Base-by-base conservation (phyloP, 2,888 invertebrate species). In the Hyposoter didymator region DNA sequence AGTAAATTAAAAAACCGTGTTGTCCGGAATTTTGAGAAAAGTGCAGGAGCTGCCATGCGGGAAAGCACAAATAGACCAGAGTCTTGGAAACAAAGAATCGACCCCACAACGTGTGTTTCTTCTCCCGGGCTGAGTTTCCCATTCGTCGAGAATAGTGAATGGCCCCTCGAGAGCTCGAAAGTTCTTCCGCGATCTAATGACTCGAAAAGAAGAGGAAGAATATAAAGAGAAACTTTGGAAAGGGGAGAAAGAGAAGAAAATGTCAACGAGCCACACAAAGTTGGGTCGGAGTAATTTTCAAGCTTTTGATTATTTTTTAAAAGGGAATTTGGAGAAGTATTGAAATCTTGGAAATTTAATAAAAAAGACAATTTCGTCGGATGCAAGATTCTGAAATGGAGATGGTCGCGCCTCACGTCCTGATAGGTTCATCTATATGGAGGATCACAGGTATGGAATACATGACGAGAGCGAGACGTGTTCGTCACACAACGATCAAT, bases 31-130 rank as follows among this genome's bases (percentile, higher is more conserved):
- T 14, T 59, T 28, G 12, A 5, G 39, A 66, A 19, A 39, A 39
- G 19, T n/a, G 39, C 66, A 66, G 6, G 8, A 17, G 0, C 17
- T 17, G 8, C 59, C 12, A 28, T 62, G 86, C 80, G 67, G 89
- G 90, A 91, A 92, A 89, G 92, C 91, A 89, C 90, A 90, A 90
- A 90, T 91, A 91, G 90, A 91, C 88, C 79, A 85, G 32, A 66
- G 67, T 52, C 22, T 19, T 17, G 32, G 76, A 55, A 75, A 74
- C 86, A 88, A 86, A 86, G 84, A 87, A 86, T n/a, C 87, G 86
- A 87, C 28, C 28, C 69, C 87, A 86, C 89, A 10, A 6, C 6
- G 35, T 35, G 78, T 84, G 78, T 80, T 86, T 67, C 59, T 75
- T 62, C 59, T 62, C 32, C 47, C 55, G 32, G 45, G 49, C 66